These are phyloP conservation scores for Trachelus iudaicus DNA, from an alignment of 2,888 invertebrate genomes.

Conservation along the genomic window DNA sequence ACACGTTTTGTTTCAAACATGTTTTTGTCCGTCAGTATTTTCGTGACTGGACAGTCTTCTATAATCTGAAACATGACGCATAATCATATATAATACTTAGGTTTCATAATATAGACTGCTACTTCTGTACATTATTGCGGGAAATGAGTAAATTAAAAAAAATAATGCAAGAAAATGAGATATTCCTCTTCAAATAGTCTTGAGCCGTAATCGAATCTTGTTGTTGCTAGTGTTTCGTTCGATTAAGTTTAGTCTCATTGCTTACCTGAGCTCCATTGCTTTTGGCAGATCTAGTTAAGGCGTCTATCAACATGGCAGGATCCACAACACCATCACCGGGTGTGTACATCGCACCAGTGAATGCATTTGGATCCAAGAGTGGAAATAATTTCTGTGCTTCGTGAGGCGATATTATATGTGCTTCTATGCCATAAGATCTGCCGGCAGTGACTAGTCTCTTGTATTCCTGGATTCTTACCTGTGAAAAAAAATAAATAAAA, in stretches of 20 bases:
- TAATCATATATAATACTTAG: background rate
- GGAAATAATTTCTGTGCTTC: slow-evolving; percentile 84
- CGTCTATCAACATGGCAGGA: slow-evolving; percentile 82
- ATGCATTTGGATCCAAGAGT: slow-evolving; percentile 78
- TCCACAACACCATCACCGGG: slow-evolving; percentile 88
- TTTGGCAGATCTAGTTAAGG: slow-evolving; percentile 79
- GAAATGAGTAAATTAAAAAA: background rate
- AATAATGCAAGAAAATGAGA: background rate
- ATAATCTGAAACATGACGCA: slow-evolving; percentile 69
- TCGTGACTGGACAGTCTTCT: slow-evolving; percentile 81
- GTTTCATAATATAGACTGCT: background rate
- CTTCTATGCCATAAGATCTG: slow-evolving; percentile 81
- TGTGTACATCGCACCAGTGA: slow-evolving; percentile 82
- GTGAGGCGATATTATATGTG: slow-evolving; percentile 75
- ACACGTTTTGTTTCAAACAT: slow-evolving; percentile 75
- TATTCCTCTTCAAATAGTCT: background rate
- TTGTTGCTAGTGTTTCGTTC: background rate
- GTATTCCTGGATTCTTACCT: slow-evolving; percentile 87
- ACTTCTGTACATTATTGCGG: background rate
- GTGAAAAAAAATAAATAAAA: background rate
- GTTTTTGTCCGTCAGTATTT: slow-evolving; percentile 76
- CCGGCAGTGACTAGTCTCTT: slow-evolving; percentile 83
- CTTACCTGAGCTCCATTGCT: slow-evolving; percentile 77
- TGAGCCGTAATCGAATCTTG: background rate
- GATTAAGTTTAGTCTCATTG: background rate